A percentile compares a stretch with the other conserved stretches of the same genome.
These are phyloP conservation scores for Cynoglossus semilaevis DNA, from an alignment of 2,113 vertebrate species.

Conservation along the genomic window DNA sequence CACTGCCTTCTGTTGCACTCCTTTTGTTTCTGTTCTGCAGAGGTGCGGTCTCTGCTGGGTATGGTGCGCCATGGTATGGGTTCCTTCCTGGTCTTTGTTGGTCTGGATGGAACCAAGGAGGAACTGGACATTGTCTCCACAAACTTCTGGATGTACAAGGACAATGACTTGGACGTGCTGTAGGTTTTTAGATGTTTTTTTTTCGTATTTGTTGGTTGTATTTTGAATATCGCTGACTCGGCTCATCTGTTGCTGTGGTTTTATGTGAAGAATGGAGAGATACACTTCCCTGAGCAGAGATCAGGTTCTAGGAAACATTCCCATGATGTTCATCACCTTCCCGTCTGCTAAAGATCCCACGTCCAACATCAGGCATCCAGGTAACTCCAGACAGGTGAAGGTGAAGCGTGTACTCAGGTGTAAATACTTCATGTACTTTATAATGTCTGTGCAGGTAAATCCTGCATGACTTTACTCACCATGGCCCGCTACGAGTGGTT, in stretches of 20 bases:
- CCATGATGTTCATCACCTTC: slow-evolving; percentile 83
- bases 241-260: slow-evolving; percentile 25
- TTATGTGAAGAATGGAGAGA: slow-evolving; percentile 66
- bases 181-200: slow-evolving; percentile 41
- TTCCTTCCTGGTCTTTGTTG: slow-evolving; percentile 83
- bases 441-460: slow-evolving; percentile 65
- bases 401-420: no score
- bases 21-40: slow-evolving; percentile 48
- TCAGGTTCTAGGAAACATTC: slow-evolving; percentile 73
- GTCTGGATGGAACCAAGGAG: slow-evolving; percentile 78
- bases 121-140: slow-evolving; percentile 75
- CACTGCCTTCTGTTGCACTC: not conserved
- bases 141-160: slow-evolving; percentile 82
- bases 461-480: slow-evolving; percentile 82
- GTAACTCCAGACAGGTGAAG: slow-evolving; percentile 38
- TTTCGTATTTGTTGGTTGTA: not conserved
- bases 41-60: slow-evolving; percentile 65
- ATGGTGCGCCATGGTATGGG: slow-evolving; percentile 79
- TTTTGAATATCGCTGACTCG: not conserved
- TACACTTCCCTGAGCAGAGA: slow-evolving; percentile 70
- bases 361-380: slow-evolving; percentile 73
- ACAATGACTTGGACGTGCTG: slow-evolving; percentile 78
- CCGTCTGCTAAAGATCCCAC: slow-evolving; percentile 82
- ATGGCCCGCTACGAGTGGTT: slow-evolving; percentile 83
- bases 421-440: not conserved